These are phyloP conservation scores for Orchesella cincta DNA, from an alignment of 1,140 invertebrate species.

Conservation along the genomic window DNA sequence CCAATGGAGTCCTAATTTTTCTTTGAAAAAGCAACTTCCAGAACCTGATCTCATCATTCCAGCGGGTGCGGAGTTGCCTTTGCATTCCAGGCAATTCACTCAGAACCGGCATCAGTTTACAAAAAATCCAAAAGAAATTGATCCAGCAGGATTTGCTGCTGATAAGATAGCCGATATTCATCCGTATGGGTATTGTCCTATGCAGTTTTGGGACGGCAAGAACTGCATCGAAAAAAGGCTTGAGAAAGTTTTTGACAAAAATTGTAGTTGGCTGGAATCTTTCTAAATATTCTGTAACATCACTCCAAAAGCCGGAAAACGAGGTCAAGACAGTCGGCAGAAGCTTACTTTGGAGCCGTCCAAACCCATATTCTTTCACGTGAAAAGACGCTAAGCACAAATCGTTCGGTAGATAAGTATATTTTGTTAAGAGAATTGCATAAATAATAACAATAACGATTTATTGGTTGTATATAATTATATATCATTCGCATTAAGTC, in stretches of 20 bases:
- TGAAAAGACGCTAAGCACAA: no score
- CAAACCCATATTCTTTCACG: background rate
- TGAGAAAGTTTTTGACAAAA: no score
- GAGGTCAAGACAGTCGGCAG: no score
- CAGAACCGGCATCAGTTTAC: conserved; percentile 47
- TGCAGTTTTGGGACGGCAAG: conserved; percentile 59
- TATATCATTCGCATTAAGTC: no score
- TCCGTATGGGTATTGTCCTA: conserved; percentile 57
- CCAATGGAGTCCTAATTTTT: no score
- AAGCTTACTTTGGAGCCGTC: no score
- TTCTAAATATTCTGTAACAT: no score
- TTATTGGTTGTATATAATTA: conserved; percentile 15
- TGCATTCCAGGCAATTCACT: conserved; percentile 54
- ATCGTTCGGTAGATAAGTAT: background rate
- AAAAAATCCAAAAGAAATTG: conserved; percentile 50
- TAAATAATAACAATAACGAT: no score
- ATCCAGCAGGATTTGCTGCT: conserved; percentile 51
- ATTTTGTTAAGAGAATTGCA: background rate
- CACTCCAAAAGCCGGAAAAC: no score
- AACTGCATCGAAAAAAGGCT: conserved; percentile 58
- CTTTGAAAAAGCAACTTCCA: no score
- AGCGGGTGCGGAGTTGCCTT: conserved; percentile 52
- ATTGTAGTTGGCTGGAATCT: no score
- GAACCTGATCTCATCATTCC: conserved; percentile 25
- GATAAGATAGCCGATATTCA: conserved; percentile 50